These are phyloP conservation scores for Psettodes erumei DNA, from an alignment of 2,113 vertebrate genomes.

Conservation along the genomic window DNA sequence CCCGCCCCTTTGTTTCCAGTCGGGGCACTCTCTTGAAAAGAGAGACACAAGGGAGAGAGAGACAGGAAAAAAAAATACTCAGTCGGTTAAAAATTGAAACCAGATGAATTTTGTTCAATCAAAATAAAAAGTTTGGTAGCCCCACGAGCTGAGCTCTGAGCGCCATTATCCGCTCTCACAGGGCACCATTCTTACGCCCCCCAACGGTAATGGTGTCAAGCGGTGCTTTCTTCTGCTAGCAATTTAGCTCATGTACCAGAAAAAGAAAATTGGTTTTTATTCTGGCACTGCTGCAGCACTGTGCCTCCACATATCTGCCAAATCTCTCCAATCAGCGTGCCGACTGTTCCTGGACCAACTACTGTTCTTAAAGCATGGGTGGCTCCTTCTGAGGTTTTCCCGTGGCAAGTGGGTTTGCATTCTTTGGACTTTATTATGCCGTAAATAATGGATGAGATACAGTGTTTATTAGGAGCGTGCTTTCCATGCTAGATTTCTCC, in stretches of 20 bases:
- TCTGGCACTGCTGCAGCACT: slow-evolving; percentile 41
- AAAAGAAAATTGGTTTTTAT: slow-evolving; percentile 45
- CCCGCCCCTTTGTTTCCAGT: slow-evolving; percentile 65
- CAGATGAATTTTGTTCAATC: slow-evolving; percentile 67
- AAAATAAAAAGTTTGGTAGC: slow-evolving; percentile 56
- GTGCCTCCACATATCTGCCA: slow-evolving; percentile 53
- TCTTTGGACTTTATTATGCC: slow-evolving; percentile 26
- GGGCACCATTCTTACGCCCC: slow-evolving; percentile 16
- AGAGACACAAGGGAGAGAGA: no score
- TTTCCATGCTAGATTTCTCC: slow-evolving; percentile 42
- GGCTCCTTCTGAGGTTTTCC: slow-evolving; percentile 37
- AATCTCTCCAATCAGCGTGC: slow-evolving; percentile 52
- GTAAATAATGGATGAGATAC: slow-evolving; percentile 37
- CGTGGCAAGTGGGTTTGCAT: slow-evolving; percentile 10
- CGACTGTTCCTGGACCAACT: slow-evolving; percentile 20
- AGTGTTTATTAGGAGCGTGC: slow-evolving; percentile 27
- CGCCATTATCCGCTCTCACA: slow-evolving; percentile 34
- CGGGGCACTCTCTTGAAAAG: slow-evolving; percentile 22
- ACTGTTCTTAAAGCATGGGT: slow-evolving; percentile 38
- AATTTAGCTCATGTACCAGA: slow-evolving; percentile 46
- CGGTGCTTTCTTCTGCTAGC: slow-evolving; percentile 42
- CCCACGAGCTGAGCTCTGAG: slow-evolving; percentile 22
- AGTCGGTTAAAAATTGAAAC: slow-evolving; percentile 66
- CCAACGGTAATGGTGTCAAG: slow-evolving; percentile 30
- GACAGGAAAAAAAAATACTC: slow-evolving; percentile 58